Conservation (phyloP, 2,888 invertebrate species). For the Holacanthella duospinosa region DNA sequence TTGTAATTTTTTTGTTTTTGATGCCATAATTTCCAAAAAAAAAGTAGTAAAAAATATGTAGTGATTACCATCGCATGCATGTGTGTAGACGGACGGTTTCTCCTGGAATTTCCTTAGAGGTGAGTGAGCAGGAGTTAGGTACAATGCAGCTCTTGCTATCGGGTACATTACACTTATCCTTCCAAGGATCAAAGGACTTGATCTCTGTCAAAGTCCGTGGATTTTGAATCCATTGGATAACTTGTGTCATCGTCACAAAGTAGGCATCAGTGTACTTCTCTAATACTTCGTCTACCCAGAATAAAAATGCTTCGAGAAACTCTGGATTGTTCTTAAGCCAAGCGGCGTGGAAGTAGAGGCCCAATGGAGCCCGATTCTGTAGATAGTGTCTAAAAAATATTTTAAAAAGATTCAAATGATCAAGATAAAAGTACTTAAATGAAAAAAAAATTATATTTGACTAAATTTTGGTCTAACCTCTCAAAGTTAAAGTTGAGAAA, state of each 20-base stretch:
- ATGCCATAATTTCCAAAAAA: too few species aligned
- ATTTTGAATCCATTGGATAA: constrained; percentile 91
- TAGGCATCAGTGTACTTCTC: constrained; percentile 80
- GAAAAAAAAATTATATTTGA: neutral
- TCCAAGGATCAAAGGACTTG: constrained; percentile 88
- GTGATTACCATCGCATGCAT: constrained; percentile 57
- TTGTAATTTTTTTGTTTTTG: too few species aligned
- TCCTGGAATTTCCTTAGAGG: constrained; percentile 84
- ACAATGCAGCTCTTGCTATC: constrained; percentile 33
- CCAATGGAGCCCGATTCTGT: constrained; percentile 81
- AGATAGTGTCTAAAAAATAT: constrained; percentile 56
- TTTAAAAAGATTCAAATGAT: constrained; percentile 84
- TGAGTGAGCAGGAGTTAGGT: constrained; percentile 80
- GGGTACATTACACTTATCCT: constrained; percentile 79
- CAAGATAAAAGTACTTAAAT: constrained; percentile 46
- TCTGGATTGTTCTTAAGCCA: constrained; percentile 92
- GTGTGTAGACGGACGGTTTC: constrained; percentile 89
- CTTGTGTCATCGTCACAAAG: constrained; percentile 81
- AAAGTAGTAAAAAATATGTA: neutral
- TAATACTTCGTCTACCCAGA: constrained; percentile 83
- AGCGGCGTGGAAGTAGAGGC: constrained; percentile 78
- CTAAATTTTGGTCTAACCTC: constrained; percentile 48
- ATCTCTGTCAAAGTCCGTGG: constrained; percentile 71
- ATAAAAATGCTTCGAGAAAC: constrained; percentile 80
- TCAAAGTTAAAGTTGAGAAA: constrained; percentile 89